Evolutionary conservation across 2,888 invertebrate genomes (phyloP), one percentile per base, ranked within the genome.

Genomic region (Automeris io): DNA sequence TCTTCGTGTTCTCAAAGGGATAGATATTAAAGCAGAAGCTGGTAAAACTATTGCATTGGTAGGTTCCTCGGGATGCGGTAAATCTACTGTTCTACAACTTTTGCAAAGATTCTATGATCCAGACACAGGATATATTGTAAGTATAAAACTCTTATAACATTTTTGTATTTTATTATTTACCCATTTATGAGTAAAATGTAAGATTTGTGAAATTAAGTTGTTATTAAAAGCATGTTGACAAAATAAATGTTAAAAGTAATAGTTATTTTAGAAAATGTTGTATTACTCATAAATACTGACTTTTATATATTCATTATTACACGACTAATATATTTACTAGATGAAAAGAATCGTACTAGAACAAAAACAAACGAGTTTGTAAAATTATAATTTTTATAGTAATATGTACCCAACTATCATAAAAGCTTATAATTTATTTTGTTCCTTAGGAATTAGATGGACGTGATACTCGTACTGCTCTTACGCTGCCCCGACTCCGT

Each of bases 71-170:
- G 96, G 96, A 0, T 94, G 94, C 63, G 96, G 96, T 6, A 96
- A 96, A 74, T 94, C 94, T 33, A 97, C 96, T 0, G 86, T 93
- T 24, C 89, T 96, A 18, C 92, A 94, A 57, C 79, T 96, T 6
- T 60, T 96, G 8, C 91, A 94, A 70, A 77, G 95, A 35, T 95
- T 93, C 69, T 96, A 96, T 64, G 95, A 95, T 61, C 91, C 93
- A 0, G 66, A 73, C 3, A 66, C 65, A 2, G 95, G 95, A 8
- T 55, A 66, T 5, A 88, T 94, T 7, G 88, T 88, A 43, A 87
- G 88, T 76, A 16, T 29, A 16, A 2, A 4, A 29, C 9, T 16
- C 31, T 18, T 16, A 22, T 32, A 5, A 34, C 40, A 41, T 47
- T 33, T 29, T 31, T 48, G 16, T 52, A 95, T 32, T 13, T 6